Percentiles rank a stretch among this genome's conserved stretches.
These are phyloP conservation scores for Cyphotilapia sp. DNA, from an alignment of 2,113 vertebrate genomes.

Conservation along the genomic window DNA sequence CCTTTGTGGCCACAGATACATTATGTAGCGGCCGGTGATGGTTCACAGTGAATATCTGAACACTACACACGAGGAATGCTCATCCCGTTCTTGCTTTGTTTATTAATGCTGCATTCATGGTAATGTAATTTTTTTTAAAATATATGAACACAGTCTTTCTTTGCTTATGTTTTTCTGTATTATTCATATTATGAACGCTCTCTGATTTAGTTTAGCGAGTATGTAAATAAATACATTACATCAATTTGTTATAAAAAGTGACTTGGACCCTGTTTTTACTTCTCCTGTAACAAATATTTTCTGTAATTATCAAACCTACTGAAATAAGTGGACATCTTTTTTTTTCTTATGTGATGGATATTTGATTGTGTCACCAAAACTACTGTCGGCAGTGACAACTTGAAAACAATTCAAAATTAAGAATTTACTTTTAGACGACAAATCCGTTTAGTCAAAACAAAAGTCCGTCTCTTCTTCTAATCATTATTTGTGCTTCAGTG, in stretches of 20 bases:
- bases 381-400: neutral
- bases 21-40: neutral
- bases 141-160: neutral
- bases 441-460: neutral
- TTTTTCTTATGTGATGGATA: neutral
- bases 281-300: neutral
- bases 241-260: neutral
- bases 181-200: neutral
- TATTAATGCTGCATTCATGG: neutral
- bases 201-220: neutral
- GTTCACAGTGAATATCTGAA: neutral
- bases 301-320: neutral
- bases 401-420: neutral
- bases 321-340: neutral
- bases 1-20: conserved; percentile 6
- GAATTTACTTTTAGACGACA: neutral
- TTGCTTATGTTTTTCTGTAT: neutral
- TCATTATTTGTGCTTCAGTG: neutral
- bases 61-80: neutral
- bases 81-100: neutral
- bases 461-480: neutral
- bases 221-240: neutral
- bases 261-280: neutral
- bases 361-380: neutral
- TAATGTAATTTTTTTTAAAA: neutral